Conservation (phyloP, 1,140 invertebrate species). For the Saccostrea cuccullata region DNA sequence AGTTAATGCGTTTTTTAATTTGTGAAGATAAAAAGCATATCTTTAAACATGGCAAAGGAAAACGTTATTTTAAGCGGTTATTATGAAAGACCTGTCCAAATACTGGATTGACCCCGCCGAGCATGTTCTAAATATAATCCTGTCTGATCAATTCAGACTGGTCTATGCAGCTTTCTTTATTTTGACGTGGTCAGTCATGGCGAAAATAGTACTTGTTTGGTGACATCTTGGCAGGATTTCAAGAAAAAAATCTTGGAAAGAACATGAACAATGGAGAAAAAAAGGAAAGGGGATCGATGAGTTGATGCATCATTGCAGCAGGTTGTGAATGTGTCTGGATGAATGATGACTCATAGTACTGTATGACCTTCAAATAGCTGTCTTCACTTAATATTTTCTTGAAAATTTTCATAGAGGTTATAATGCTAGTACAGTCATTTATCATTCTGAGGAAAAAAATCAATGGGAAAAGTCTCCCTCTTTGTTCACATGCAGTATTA, state of each 20-base stretch:
- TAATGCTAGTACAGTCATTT: not conserved
- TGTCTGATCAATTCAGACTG: slow-evolving; percentile 54
- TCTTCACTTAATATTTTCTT: not conserved
- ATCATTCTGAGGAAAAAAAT: not conserved
- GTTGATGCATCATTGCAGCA: slow-evolving; percentile 39
- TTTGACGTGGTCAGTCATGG: not conserved
- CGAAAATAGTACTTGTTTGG: slow-evolving; percentile 3
- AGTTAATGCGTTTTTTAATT: not conserved
- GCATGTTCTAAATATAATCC: slow-evolving; percentile 60
- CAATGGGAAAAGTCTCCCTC: not conserved
- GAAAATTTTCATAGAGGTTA: not conserved
- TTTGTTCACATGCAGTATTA: not conserved
- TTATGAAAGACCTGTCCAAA: slow-evolving; percentile 1
- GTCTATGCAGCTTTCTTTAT: slow-evolving; percentile 61
- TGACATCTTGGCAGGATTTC: slow-evolving; percentile 28
- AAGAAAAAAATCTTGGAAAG: not conserved
- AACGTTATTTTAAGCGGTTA: not conserved
- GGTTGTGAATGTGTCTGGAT: slow-evolving; percentile 32
- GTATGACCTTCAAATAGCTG: slow-evolving; percentile 32
- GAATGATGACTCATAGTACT: slow-evolving; percentile 33
- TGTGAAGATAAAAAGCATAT: not conserved
- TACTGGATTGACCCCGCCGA: slow-evolving; percentile 41
- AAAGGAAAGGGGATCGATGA: not conserved
- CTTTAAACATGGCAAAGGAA: not conserved
- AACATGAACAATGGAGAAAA: not conserved